These are phyloP conservation scores for Adelges cooleyi DNA, from an alignment of 1,140 invertebrate genomes.

Conservation along the genomic window DNA sequence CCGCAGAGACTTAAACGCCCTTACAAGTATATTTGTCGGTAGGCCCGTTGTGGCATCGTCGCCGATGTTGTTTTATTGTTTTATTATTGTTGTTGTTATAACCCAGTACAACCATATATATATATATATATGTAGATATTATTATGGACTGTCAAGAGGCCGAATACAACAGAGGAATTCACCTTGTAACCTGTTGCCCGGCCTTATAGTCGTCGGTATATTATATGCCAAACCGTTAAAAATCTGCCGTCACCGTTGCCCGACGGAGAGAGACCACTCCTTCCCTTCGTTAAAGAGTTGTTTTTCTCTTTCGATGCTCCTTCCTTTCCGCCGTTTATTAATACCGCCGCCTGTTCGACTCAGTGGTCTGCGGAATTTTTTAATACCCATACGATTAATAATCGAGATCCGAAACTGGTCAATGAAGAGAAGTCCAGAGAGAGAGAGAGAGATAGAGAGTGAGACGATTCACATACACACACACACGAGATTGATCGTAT, in stretches of 20 bases:
- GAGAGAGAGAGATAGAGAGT: too few species aligned
- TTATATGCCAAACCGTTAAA: slow-evolving; percentile 5
- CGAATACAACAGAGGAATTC: slow-evolving; percentile 12
- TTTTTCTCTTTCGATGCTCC: not conserved
- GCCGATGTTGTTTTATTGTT: too few species aligned
- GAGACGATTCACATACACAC: not conserved
- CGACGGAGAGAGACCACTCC: too few species aligned
- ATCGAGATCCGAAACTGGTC: slow-evolving; percentile 8
- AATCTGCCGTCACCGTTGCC: not conserved
- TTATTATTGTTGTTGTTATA: too few species aligned
- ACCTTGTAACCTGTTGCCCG: slow-evolving; percentile 23
- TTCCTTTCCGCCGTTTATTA: not conserved
- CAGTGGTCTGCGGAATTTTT: not conserved
- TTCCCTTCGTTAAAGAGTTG: too few species aligned
- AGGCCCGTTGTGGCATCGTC: too few species aligned
- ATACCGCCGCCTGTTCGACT: not conserved
- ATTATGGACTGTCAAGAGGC: too few species aligned
- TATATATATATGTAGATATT: too few species aligned
- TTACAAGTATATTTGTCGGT: too few species aligned
- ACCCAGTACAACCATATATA: too few species aligned
- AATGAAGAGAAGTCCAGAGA: not conserved
- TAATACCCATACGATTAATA: slow-evolving; percentile 9
- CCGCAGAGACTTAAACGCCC: too few species aligned
- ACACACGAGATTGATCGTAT: not conserved
- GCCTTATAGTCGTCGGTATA: slow-evolving; percentile 14